Conservation (phyloP, 1,140 invertebrate genomes). For the Araneus ventricosus region DNA sequence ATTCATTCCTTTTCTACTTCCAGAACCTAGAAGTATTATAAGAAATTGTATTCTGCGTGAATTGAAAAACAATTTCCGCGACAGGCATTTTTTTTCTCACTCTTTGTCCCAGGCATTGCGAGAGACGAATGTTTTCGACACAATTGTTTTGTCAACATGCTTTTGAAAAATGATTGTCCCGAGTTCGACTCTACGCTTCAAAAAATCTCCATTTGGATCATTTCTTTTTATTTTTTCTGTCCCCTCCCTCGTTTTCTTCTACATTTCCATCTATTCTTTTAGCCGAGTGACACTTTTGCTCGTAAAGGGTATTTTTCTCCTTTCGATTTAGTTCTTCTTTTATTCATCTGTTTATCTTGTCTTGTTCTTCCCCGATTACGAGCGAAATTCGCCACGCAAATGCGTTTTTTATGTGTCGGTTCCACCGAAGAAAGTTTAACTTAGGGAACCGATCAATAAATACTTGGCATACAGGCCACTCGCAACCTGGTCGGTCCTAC, state of each 20-base stretch:
- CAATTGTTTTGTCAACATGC: slow-evolving; percentile 71
- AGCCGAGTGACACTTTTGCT: slow-evolving; percentile 46
- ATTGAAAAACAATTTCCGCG: slow-evolving; percentile 57
- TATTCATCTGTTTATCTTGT: slow-evolving; percentile 46
- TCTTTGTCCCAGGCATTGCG: background rate
- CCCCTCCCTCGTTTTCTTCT: background rate
- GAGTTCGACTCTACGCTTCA: background rate
- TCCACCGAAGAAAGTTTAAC: slow-evolving; percentile 36
- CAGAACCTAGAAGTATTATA: background rate
- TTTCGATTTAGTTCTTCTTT: slow-evolving; percentile 40
- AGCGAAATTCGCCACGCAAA: slow-evolving; percentile 1
- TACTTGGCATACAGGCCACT: slow-evolving; percentile 33
- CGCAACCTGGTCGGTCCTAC: background rate
- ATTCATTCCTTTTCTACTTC: background rate
- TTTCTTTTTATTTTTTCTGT: background rate
- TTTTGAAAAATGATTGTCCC: slow-evolving; percentile 63
- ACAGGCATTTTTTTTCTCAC: background rate
- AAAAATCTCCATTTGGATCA: slow-evolving; percentile 43
- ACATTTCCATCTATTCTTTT: slow-evolving; percentile 61
- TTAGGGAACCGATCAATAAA: slow-evolving; percentile 41
- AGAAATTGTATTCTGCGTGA: slow-evolving; percentile 22
- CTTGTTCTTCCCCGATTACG: slow-evolving; percentile 25
- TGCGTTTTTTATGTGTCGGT: slow-evolving; percentile 54
- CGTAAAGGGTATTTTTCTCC: slow-evolving; percentile 50
- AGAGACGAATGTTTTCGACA: slow-evolving; percentile 62